phyloP scores from a whole-genome alignment of 2,888 invertebrate genomes.

The Polydesmus complanatus region DNA sequence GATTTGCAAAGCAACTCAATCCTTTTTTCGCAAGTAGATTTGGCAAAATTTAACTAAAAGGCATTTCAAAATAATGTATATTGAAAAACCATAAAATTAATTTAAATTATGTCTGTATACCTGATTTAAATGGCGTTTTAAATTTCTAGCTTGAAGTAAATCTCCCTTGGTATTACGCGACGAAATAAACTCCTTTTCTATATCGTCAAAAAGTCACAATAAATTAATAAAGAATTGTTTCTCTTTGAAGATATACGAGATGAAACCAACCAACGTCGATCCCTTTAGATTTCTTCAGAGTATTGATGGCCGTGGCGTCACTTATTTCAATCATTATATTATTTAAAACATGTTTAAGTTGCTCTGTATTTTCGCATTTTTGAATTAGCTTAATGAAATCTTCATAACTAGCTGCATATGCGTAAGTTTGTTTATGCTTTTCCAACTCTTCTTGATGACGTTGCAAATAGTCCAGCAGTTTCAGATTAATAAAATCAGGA shows the following conservation, averaged over 20 bases:
- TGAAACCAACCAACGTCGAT: constrained; percentile 15
- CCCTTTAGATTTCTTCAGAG: constrained; percentile 68
- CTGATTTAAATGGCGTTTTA: constrained; percentile 64
- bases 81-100: neutral
- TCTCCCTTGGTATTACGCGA: constrained; percentile 55
- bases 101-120: constrained; percentile 22
- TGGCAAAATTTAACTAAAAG: constrained; percentile 54
- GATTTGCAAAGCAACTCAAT: constrained; percentile 53
- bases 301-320: constrained; percentile 83
- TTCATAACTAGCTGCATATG: constrained; percentile 77
- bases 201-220: too few relatives aligned
- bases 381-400: constrained; percentile 74
- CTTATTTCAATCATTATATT: constrained; percentile 83
- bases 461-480: constrained; percentile 67
- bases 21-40: constrained; percentile 63
- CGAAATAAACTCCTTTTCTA: constrained; percentile 44
- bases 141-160: constrained; percentile 56
- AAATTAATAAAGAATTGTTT: neutral
- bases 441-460: constrained; percentile 56
- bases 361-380: constrained; percentile 62
- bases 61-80: neutral
- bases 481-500: constrained; percentile 81
- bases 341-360: constrained; percentile 65
- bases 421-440: constrained; percentile 59
- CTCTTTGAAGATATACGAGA: neutral